Percentiles rank a stretch among this genome's conserved stretches.
Conservation (phyloP, 2,113 vertebrate genomes). For the Diadophis punctatus region DNA sequence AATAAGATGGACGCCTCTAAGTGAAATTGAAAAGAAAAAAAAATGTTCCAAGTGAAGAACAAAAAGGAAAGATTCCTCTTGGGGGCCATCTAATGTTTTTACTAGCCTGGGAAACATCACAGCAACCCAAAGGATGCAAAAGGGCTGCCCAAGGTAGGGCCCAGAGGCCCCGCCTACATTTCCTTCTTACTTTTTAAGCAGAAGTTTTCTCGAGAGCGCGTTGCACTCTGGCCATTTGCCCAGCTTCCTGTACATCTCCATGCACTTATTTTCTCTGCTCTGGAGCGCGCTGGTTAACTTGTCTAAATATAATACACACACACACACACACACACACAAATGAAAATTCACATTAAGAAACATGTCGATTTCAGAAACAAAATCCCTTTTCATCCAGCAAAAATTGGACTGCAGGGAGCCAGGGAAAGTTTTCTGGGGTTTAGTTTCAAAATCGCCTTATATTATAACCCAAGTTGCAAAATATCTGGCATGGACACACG, state of each 20-base stretch:
- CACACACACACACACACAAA: neutral
- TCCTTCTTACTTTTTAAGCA: conserved; percentile 92
- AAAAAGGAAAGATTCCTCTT: neutral
- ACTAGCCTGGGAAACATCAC: neutral
- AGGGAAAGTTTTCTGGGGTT: neutral
- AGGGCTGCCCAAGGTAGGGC: neutral
- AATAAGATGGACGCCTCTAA: neutral
- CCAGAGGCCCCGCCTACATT: neutral
- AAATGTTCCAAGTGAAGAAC: neutral
- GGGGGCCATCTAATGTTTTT: neutral
- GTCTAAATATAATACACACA: conserved; percentile 73
- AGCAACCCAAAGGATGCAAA: neutral
- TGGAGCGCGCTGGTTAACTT: conserved; percentile 97
- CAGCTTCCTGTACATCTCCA: conserved; percentile 91
- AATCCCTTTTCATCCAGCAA: neutral
- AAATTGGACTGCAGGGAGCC: neutral
- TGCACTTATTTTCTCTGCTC: conserved; percentile 95
- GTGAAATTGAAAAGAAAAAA: no score
- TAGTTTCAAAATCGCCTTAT: neutral
- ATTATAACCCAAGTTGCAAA: neutral
- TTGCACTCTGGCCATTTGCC: conserved; percentile 93
- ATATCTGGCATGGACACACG: neutral
- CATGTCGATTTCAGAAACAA: neutral
- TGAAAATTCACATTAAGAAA: conserved; percentile 17
- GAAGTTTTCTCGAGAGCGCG: conserved; percentile 84